Percentiles rank a stretch among this genome's conserved stretches.
Evolutionary conservation across 2,888 invertebrate genomes (phyloP).

Genomic region (Epicampocera succincta): DNA sequence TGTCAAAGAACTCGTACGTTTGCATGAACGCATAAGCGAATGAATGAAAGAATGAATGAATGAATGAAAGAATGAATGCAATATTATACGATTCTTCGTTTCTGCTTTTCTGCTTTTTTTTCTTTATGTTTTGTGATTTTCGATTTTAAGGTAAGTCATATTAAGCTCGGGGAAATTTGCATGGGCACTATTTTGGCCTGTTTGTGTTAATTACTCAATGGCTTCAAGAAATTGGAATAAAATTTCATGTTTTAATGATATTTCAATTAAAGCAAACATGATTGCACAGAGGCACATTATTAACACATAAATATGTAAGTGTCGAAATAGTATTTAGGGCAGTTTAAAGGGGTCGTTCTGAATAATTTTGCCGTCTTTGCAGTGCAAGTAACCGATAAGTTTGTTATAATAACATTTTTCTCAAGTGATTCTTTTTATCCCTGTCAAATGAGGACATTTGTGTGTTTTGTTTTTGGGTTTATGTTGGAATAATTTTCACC

Average conservation of each 20-base stretch:
- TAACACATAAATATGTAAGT: neutral
- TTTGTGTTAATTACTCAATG: neutral
- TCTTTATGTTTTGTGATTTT: conserved; percentile 16
- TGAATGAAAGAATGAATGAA: conserved; percentile 12
- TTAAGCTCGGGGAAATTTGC: neutral
- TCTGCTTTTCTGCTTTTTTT: conserved; percentile 7
- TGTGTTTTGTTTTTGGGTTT: conserved; percentile 46
- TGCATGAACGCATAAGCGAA: neutral
- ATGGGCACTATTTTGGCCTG: neutral
- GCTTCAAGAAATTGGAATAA: conserved; percentile 18
- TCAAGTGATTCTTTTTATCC: conserved; percentile 51
- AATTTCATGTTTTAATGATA: conserved; percentile 56
- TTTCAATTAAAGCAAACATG: conserved; percentile 59
- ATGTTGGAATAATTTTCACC: conserved; percentile 68
- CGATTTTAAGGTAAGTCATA: conserved; percentile 37
- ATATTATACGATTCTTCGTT: conserved; percentile 37
- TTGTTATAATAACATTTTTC: conserved; percentile 30
- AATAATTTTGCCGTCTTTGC: conserved; percentile 13
- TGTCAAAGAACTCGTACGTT: conserved; percentile 50
- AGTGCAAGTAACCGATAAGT: conserved; percentile 47
- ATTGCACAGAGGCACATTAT: no score
- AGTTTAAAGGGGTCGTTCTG: conserved; percentile 52
- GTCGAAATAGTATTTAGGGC: conserved; percentile 31
- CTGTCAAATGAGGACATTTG: conserved; percentile 45
- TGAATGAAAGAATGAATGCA: conserved; percentile 32